Base-by-base conservation (phyloP, 2,797 vertebrate species). In the Sternotherus odoratus region DNA sequence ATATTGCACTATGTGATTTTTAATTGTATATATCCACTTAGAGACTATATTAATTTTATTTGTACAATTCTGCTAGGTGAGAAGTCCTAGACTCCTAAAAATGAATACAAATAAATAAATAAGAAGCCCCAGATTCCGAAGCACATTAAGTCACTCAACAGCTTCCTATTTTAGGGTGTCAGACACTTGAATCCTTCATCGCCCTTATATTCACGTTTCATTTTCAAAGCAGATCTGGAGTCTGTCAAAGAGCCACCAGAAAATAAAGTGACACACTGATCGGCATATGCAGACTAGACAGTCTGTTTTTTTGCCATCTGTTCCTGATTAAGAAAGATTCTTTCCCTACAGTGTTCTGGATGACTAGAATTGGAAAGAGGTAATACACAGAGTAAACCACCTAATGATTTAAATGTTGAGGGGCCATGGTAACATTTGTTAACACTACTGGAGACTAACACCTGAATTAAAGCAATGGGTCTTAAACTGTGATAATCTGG, bases 151-250 rank as follows among this genome's bases (percentile, higher is more conserved):
- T 51, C 0, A 0, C n/a, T 2, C 72, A 51, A 77, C 50, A 85
- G 84, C 77, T 84, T 85, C 79, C 85, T 84, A 60, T 78, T 17
- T 19, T 63, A 12, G 33, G 77, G 51, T 51, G 49, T 4, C 51
- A 56, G 69, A 78, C 53, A 56, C 0, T 0, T 17, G 60, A 83
- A 89, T 75, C 54, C 77, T 77, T 82, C 72, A 21, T 1, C 46
- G 43, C n/a, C 26, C 79, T 39, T 39, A 16, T 5, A 63, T 19
- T 63, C 74, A 2, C 2, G 2, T 24, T 87, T 17, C 51, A 63
- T 21, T 75, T 26, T 66, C 56, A 24, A 26, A 54, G 30, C 87
- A 86, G 53, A 79, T 13, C 23, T 0, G 17, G 57, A 17, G 9
- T 36, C 33, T 28, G 39, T 1, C 36, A 48, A 0, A 54, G 13